Conservation (phyloP, 2,113 vertebrate species). For the Calonectris borealis region DNA sequence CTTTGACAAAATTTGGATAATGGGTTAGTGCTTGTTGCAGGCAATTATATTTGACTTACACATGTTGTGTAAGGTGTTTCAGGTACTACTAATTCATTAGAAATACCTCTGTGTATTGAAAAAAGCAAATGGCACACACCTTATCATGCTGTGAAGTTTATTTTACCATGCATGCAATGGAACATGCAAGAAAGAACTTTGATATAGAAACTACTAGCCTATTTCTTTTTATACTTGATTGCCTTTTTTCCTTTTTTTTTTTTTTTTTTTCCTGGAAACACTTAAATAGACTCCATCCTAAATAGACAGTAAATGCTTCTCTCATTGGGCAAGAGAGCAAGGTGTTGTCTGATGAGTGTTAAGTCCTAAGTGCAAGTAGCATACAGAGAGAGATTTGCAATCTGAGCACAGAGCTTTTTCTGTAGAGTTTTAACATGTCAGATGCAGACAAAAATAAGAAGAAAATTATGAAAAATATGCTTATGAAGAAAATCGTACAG, state of each 20-base stretch:
- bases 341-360: not conserved
- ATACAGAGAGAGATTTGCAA: not conserved
- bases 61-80: not conserved
- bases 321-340: not conserved
- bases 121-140: not conserved
- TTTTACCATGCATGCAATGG: not conserved
- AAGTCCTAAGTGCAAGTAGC: not conserved
- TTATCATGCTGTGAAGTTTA: not conserved
- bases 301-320: not conserved
- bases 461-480: not conserved
- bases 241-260: not conserved
- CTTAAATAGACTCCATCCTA: not conserved
- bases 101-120: not conserved
- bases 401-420: not conserved
- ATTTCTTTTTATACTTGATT: not conserved
- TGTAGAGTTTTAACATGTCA: not conserved
- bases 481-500: not conserved
- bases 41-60: conserved; percentile 35
- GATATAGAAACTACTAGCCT: not conserved
- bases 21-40: conserved; percentile 8
- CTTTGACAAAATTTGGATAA: conserved; percentile 47
- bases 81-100: conserved; percentile 2
- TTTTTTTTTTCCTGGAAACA: not conserved
- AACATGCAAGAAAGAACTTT: not conserved
- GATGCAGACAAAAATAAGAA: not conserved